Base-by-base conservation (phyloP, 2,888 invertebrate species). In the Erpobdella octoculata region DNA sequence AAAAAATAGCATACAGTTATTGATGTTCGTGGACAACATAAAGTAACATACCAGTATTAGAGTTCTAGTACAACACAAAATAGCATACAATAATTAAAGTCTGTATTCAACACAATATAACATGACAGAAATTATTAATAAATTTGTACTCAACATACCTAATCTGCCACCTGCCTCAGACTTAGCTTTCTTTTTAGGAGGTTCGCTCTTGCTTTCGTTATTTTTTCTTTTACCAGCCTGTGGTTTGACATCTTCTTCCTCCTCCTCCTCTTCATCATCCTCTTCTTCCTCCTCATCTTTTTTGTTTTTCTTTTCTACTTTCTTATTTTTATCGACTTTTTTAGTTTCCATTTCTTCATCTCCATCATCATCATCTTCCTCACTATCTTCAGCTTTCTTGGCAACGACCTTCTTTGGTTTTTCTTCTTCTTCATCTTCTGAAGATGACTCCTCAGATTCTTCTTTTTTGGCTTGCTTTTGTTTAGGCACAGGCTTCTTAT, bases 261-360 rank as follows among this genome's bases (percentile, higher is more conserved):
- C 36, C 12, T 53, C 69, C 8, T 69, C 58, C 28, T 69, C 69
- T n/a, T 69, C 69, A 2, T 58, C 48, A 9, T 67, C 67, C 4
- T 67, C 69, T n/a, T 69, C 69, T 18, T 69, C 69, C 5, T 38
- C 41, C 15, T 46, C 67, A 48, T 46, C 58, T 9, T 58, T 25
- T 9, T 48, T 33, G 28, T 67, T 48, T 5, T 67, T 46, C 2
- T 38, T 48, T 1, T 67, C 67, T 25, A 36, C 46, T 28, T 37
- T 48, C 25, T 66, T 21, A 66, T 18, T 8, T 21, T 35, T 38
- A 15, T 67, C 31, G 6, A 25, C 25, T 41, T 4, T 46, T 38
- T 41, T n/a, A 12, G 62, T 35, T 33, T 28, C 28, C 25, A 21
- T 33, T 53, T 33, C 69, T 68, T 68, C 53, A 3, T 68, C 58